Conservation (phyloP, 2,888 invertebrate species). For the Noctua janthe region DNA sequence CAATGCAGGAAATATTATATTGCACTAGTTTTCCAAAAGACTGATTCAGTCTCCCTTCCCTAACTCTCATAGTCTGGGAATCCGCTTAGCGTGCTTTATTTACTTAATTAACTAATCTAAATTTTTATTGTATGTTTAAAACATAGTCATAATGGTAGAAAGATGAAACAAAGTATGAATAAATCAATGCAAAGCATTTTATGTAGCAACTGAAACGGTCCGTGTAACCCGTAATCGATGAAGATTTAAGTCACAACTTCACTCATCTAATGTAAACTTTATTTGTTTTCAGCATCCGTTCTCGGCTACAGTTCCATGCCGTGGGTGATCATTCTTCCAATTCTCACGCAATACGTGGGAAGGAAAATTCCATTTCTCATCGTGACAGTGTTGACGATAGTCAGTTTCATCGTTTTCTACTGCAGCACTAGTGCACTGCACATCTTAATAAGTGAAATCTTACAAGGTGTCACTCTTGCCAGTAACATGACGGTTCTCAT, state of each 20-base stretch:
- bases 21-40: not conserved
- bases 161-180: not conserved
- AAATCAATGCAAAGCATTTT: not conserved
- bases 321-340: constrained; percentile 67
- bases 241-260: not conserved
- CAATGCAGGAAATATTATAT: not conserved
- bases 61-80: not conserved
- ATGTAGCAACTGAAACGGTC: not conserved
- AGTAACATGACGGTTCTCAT: constrained; percentile 74
- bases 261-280: constrained; percentile 25
- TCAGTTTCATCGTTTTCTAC: constrained; percentile 74
- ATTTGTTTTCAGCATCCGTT: constrained; percentile 67
- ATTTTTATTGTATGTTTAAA: too few relatives aligned
- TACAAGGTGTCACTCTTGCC: constrained; percentile 73
- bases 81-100: not conserved
- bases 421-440: constrained; percentile 71
- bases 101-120: not conserved
- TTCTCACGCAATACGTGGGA: constrained; percentile 65
- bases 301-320: constrained; percentile 67
- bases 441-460: constrained; percentile 72
- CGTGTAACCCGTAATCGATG: not conserved
- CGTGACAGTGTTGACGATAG: constrained; percentile 63
- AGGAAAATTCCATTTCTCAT: constrained; percentile 67
- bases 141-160: not conserved
- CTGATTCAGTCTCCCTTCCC: not conserved